Evolutionary conservation across 2,888 invertebrate species (phyloP).

Genomic region (Cephus rjabovi): DNA sequence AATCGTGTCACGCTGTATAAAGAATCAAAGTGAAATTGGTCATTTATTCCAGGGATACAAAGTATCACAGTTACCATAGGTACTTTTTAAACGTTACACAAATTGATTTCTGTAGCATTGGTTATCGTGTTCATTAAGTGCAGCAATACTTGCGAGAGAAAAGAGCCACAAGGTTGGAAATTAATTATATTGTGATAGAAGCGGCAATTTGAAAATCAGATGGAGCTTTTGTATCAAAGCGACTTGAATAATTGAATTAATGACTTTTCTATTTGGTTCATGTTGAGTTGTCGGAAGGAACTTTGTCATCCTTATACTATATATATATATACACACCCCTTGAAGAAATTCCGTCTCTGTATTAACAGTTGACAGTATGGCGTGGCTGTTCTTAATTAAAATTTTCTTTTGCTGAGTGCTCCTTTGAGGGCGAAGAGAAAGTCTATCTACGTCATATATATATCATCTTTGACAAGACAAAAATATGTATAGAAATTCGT

Average conservation of each 20-base stretch:
- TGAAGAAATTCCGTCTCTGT: not conserved
- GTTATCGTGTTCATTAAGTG: not conserved
- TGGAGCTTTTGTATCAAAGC: conserved; percentile 34
- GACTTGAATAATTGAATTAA: conserved; percentile 41
- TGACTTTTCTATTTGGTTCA: conserved; percentile 33
- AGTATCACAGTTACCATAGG: not conserved
- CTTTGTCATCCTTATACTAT: not conserved
- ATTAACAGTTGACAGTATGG: not conserved
- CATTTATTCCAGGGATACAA: not conserved
- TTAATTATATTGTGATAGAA: conserved; percentile 39
- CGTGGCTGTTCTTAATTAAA: conserved; percentile 18
- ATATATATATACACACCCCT: not conserved
- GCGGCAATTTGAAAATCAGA: conserved; percentile 23
- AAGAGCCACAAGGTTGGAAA: conserved; percentile 34
- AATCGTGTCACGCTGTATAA: not conserved
- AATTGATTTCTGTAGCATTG: not conserved
- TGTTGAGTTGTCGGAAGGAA: conserved; percentile 19
- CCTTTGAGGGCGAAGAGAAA: conserved; percentile 17
- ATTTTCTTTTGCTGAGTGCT: conserved; percentile 15
- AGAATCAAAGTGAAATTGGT: not conserved
- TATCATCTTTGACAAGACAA: not conserved
- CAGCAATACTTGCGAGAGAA: conserved; percentile 24
- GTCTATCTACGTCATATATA: not conserved
- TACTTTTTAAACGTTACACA: not conserved
- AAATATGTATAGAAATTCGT: not conserved